Conservation (phyloP, 2,888 invertebrate species). For the Lepidochitona cinerea region DNA sequence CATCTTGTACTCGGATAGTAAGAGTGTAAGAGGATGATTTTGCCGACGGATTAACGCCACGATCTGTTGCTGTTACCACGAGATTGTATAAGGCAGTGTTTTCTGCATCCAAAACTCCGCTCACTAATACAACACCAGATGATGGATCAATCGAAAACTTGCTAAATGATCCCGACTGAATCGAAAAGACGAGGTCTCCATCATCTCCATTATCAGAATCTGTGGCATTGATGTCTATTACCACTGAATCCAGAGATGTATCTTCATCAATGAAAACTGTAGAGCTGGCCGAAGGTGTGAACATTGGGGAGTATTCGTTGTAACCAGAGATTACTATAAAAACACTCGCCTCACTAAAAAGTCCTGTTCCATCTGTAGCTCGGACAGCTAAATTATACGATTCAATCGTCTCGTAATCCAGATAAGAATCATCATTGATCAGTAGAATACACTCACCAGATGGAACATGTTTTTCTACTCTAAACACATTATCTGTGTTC, state of each 20-base stretch:
- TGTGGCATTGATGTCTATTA: slow-evolving; percentile 36
- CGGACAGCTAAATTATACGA: slow-evolving; percentile 1
- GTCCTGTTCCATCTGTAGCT: slow-evolving; percentile 23
- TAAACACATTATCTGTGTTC: slow-evolving; percentile 28
- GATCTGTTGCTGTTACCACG: slow-evolving; percentile 33
- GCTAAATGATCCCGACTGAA: slow-evolving; percentile 34
- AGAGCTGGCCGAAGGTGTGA: slow-evolving; percentile 30
- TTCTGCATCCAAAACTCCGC: slow-evolving; percentile 42
- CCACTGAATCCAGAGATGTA: slow-evolving; percentile 20
- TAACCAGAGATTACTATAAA: slow-evolving; percentile 35
- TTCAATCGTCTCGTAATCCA: slow-evolving; percentile 6
- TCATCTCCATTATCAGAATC: slow-evolving; percentile 44
- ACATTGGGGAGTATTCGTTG: slow-evolving; percentile 44
- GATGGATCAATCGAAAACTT: slow-evolving; percentile 41
- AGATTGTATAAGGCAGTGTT: slow-evolving; percentile 32
- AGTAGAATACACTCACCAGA: slow-evolving; percentile 14
- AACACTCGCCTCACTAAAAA: slow-evolving; percentile 27
- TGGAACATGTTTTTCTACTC: slow-evolving; percentile 7
- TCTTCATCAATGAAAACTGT: slow-evolving; percentile 37
- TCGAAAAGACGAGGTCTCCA: slow-evolving; percentile 41
- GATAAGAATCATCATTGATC: slow-evolving; percentile 19
- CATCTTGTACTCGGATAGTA: slow-evolving; percentile 48
- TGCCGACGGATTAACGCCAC: neutral
- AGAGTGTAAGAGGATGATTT: slow-evolving; percentile 38
- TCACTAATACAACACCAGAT: slow-evolving; percentile 37